Evolutionary conservation across 2,888 invertebrate species (phyloP), one percentile per base, ranked within the genome.

Genomic region (Oegoconia quadripuncta): DNA sequence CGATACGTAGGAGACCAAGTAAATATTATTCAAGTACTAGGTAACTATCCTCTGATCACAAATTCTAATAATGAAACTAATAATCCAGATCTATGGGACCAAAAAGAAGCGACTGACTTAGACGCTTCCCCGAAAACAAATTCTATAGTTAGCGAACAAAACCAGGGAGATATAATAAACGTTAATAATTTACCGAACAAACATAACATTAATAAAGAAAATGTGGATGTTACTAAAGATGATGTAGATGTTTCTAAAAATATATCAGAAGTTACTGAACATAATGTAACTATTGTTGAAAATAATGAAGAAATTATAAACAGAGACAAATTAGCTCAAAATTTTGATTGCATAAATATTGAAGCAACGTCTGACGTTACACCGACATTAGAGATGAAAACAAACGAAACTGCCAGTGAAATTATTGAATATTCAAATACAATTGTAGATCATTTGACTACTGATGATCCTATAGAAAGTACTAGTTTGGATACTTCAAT

Each of bases 1-100:
- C 79, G 83, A 59, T 82, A 81, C 50, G 66, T 82, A 59, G 86
- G 80, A 49, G 73, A 83, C 46, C 74, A 82, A 70, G 66, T 88
- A 44, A 80, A 73, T 69, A 79, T 88, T 41, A 56, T 88, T 35
- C 74, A 86, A 74, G 70, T 87, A 38, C 51, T 88, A 70, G 79
- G 74, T 59, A 65, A 84, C 42, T 73, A 79, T 48, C 77, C 82
- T 11, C 68, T 83, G 56, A 72, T 66, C 45, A 47, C 50, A 39
- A 72, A 57, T 53, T 42, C 44, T 55, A 63, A 60, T 59, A 57
- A 55, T 52, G 51, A 72, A 52, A 59, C 59, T 52, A 56, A 64
- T 44, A 61, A 77, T 60, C 46, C 67, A 60, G 64, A 72, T 52
- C 53, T 61, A 52, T 46, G 58, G 66, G 67, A 74, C 67, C 67